Evolutionary conservation across 2,888 invertebrate species (phyloP), one percentile per base, ranked within the genome.

Genomic region (Dendrolimus houi): DNA sequence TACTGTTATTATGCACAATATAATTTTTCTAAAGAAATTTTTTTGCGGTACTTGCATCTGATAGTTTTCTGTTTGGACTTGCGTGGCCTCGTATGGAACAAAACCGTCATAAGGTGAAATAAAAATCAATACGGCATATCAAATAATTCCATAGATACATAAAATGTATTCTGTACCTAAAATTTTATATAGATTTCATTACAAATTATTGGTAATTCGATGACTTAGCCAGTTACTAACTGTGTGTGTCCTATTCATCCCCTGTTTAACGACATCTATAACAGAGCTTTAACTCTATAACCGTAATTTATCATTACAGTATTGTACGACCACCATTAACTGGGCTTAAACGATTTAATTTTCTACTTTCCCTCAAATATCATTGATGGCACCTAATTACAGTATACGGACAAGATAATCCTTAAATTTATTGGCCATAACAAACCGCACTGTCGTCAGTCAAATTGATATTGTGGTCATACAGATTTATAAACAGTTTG

Each of bases 371-470:
- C 86, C 86, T 78, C 77, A 78, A 81, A 82, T 75, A 74, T 77
- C 79, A 82, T 29, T 81, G 80, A 81, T 74, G 75, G 77, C 74
- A 75, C 79, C 83, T 85, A 87, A 89, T 88, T 85, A 85, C 84
- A 68, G 75, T 75, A 74, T 73, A 81, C 79, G 74, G 83, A 89
- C 90, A 85, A 84, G 83, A 79, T 87, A 88, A 90, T 90, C 89
- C 87, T 74, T 69, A 72, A 81, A 90, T 90, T 89, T 90, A 90
- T 89, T 76, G 85, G 71, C 82, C 78, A 79, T 85, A 77, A 77
- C 78, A 67, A 79, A 29, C 29, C 29, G 71, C 69, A 75, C 73
- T 82, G 87, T 85, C 87, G 78, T 83, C 85, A 81, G 77, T 75
- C 69, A 74, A 76, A 80, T 77, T 74, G 76, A 75, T 79, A 76